phyloP scores from a whole-genome alignment of 2,113 vertebrate genomes.

The Rhegmatorhina hoffmannsi region DNA sequence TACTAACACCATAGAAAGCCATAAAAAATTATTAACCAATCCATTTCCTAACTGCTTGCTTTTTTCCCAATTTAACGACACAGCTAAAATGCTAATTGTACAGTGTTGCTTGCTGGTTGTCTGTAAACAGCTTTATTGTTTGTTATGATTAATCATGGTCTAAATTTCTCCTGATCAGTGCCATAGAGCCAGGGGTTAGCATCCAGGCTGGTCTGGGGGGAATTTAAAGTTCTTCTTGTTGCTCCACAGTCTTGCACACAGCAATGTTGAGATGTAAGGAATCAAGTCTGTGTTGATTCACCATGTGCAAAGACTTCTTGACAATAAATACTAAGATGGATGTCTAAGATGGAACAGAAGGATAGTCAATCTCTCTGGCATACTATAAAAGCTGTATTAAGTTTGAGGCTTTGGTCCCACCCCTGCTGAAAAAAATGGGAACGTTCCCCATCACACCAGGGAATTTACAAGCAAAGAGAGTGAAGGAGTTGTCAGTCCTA shows the following conservation, averaged over 20 bases:
- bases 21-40: conserved; percentile 37
- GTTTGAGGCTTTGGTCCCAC: not conserved
- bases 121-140: conserved; percentile 39
- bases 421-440: not conserved
- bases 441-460: not conserved
- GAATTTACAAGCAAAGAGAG: not conserved
- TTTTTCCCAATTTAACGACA: not conserved
- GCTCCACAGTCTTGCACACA: not conserved
- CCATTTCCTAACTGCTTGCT: conserved; percentile 30
- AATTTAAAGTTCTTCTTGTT: not conserved
- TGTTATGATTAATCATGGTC: not conserved
- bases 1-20: conserved; percentile 52
- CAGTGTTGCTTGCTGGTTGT: conserved; percentile 36
- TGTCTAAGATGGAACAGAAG: not conserved
- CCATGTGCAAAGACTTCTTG: not conserved
- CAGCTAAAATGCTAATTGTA: not conserved
- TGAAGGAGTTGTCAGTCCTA: not conserved
- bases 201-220: not conserved
- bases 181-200: not conserved
- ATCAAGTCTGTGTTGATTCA: not conserved
- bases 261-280: not conserved
- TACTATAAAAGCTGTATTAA: not conserved
- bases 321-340: not conserved
- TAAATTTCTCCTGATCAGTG: not conserved
- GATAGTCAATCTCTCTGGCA: not conserved